A percentile compares a stretch with the other conserved stretches of the same genome.
phyloP scores from a whole-genome alignment of 2,797 vertebrate species.

The Eulemur coronatus region DNA sequence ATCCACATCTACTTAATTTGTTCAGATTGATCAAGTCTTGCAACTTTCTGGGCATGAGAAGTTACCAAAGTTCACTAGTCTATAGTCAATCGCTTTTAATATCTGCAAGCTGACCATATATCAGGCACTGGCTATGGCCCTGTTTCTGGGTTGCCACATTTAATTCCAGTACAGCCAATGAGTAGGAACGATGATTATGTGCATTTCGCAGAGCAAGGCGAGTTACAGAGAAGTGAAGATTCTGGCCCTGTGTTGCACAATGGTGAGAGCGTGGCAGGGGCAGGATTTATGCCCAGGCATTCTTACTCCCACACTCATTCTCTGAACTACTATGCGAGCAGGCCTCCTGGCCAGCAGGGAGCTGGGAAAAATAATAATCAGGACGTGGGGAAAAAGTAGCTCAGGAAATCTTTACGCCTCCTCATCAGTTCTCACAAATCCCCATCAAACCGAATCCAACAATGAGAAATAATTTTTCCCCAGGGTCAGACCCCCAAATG shows the following conservation, averaged over 20 bases:
- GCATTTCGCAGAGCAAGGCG: neutral
- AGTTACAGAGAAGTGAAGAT: neutral
- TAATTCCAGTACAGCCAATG: neutral
- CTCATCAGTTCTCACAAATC: constrained; percentile 61
- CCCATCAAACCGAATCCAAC: constrained; percentile 50
- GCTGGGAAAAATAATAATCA: neutral
- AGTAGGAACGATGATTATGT: rapidly evolving
- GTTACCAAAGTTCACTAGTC: neutral
- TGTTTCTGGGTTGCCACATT: rapidly evolving
- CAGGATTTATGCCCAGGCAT: neutral
- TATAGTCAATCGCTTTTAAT: neutral
- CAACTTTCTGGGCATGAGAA: neutral
- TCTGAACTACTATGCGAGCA: neutral
- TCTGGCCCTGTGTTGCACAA: neutral
- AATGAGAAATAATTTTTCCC: constrained; percentile 74
- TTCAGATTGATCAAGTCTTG: neutral
- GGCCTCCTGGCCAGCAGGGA: constrained; percentile 12
- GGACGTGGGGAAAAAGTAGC: constrained; percentile 7
- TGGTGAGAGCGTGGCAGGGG: neutral
- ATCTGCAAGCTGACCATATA: neutral
- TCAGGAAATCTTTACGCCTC: constrained; percentile 61
- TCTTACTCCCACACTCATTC: neutral
- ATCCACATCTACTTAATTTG: neutral
- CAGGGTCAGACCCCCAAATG: constrained; percentile 71
- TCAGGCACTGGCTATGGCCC: neutral